Base-by-base conservation (phyloP, 2,888 invertebrate genomes). In the Oxystoma pomonae region DNA sequence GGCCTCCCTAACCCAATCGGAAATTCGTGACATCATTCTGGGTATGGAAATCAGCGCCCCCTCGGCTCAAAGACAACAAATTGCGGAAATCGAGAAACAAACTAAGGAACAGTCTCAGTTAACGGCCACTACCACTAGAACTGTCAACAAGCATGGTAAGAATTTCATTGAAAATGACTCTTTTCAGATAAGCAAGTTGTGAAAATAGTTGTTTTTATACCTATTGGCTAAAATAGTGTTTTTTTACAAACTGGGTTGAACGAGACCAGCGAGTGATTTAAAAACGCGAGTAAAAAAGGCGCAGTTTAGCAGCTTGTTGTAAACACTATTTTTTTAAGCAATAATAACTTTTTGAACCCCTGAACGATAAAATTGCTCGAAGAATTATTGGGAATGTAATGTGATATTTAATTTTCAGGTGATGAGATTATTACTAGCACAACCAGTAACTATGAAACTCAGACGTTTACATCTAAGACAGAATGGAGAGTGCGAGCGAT, bases 31-130 rank as follows among this genome's bases (percentile, higher is more conserved):
- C 80, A 99, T 99, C 70, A 98, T 99, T 74, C 86, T 99, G 66
- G 98, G 98, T 74, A 99, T 99, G 99, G 99, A 99, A 83, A 99
- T 99, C 70, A 97, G 97, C 16, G 99, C 99, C 1, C 99, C 99
- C 0, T 98, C 98, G 0, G 98, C 98, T 0, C 99, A 99, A 72
- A 86, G 99, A 55, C 99, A 99, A 79, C 99, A 99, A 81, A 99
- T 99, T 73, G 99, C 99, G 1, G 99, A 99, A 82, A 99, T 99
- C 71, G 99, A 99, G 82, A 99, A 99, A 78, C 99, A 99, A 83
- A 98, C 98, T 57, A 98, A 99, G 79, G 99, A 99, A 78, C 98
- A 99, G 81, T 92, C 92, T 18, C 98, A 99, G 79, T 84, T 99
- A 55, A 99, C 99, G 0, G 98, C 99, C 0, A 99, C 98, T 1